These are phyloP conservation scores for Sarcophaga rosellei DNA, from an alignment of 2,888 invertebrate genomes.

Conservation along the genomic window DNA sequence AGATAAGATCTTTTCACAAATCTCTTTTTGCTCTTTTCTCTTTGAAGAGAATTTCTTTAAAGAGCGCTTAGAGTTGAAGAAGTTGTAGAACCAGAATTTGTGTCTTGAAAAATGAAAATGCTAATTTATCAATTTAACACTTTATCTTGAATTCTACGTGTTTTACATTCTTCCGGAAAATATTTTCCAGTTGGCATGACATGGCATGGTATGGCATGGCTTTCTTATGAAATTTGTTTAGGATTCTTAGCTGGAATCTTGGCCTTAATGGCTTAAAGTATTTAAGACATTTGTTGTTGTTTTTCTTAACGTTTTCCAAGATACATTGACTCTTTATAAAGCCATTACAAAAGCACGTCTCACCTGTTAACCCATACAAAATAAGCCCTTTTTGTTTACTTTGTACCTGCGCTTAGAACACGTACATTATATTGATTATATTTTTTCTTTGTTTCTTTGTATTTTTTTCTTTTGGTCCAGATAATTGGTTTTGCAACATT, in stretches of 20 bases:
- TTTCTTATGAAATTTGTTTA: slow-evolving; percentile 20
- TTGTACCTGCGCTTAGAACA: slow-evolving; percentile 16
- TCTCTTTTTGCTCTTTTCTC: background rate
- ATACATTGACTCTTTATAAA: slow-evolving; percentile 13
- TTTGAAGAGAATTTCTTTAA: background rate
- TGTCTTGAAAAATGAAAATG: slow-evolving; percentile 43
- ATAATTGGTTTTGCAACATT: slow-evolving; percentile 21
- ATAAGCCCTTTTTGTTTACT: slow-evolving; percentile 31
- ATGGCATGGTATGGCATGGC: too few relatives aligned
- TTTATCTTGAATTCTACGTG: slow-evolving; percentile 51
- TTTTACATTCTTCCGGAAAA: slow-evolving; percentile 54
- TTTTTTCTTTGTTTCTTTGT: background rate
- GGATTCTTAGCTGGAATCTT: slow-evolving; percentile 17
- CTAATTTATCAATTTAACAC: slow-evolving; percentile 58
- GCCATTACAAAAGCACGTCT: background rate
- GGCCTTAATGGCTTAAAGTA: background rate
- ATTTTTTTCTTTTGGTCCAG: background rate
- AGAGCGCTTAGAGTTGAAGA: background rate
- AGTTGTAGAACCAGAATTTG: slow-evolving; percentile 34
- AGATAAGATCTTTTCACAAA: background rate
- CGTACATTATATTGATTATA: slow-evolving; percentile 50
- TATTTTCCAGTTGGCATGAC: background rate
- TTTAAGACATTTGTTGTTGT: background rate
- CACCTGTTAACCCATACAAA: slow-evolving; percentile 19
- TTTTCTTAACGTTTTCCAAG: too few relatives aligned